Evolutionary conservation across 2,113 vertebrate species (phyloP).

Genomic region (Capreolus pygargus): DNA sequence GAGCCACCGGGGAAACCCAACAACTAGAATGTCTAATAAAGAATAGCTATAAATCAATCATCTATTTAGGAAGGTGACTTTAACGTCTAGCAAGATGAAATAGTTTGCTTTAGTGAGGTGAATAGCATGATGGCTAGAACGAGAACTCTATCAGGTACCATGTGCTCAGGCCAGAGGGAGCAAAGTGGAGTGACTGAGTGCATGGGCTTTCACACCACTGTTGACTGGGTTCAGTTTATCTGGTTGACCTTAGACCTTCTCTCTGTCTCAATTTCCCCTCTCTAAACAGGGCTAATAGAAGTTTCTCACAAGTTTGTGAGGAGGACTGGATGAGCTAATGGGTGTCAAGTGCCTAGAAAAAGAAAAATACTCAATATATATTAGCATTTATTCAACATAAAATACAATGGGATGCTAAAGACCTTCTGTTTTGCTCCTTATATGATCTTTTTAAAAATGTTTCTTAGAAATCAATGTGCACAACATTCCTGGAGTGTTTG

Average conservation of each 20-base stretch:
- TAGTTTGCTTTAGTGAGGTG: neutral
- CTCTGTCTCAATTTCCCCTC: neutral
- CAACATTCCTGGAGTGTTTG: conserved; percentile 27
- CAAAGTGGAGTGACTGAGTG: neutral
- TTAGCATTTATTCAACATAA: neutral
- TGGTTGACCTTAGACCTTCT: neutral
- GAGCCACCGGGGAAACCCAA: neutral
- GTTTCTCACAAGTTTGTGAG: neutral
- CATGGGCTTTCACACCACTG: neutral
- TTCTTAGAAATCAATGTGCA: conserved; percentile 35
- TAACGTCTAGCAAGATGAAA: neutral
- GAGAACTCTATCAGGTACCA: neutral
- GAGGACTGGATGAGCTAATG: neutral
- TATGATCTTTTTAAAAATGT: conserved; percentile 6
- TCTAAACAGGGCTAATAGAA: neutral
- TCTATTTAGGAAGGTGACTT: neutral
- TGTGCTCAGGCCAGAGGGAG: neutral
- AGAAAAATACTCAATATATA: neutral
- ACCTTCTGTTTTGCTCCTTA: conserved; percentile 11
- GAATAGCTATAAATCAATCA: neutral
- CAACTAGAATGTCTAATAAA: neutral
- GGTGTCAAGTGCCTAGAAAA: neutral
- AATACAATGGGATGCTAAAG: neutral
- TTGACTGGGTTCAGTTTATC: neutral
- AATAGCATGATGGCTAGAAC: neutral